Percentiles rank a stretch among this genome's conserved stretches.
These are phyloP conservation scores for Thyatira batis DNA, from an alignment of 2,888 invertebrate species.

Conservation along the genomic window DNA sequence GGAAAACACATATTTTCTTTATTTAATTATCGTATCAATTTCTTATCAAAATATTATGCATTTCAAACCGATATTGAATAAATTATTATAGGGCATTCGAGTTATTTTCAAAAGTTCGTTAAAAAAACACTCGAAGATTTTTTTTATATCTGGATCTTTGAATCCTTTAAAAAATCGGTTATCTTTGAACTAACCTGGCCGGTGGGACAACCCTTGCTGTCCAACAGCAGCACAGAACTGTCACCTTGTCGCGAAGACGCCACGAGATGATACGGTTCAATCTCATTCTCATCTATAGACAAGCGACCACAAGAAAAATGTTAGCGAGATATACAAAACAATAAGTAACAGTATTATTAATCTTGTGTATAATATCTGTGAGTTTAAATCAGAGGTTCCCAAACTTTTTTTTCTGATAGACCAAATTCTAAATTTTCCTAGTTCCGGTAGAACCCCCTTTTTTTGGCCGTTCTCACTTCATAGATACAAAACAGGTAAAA, in stretches of 20 bases:
- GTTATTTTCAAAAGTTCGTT: background rate
- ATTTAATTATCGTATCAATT: too few relatives aligned
- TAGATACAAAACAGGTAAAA: too few relatives aligned
- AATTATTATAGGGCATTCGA: too few relatives aligned
- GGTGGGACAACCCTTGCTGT: conserved; percentile 90
- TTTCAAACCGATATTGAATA: background rate
- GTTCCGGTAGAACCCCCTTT: too few relatives aligned
- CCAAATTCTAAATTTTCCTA: too few relatives aligned
- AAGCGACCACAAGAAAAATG: conserved; percentile 2
- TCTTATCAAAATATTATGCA: too few relatives aligned
- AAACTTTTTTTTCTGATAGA: background rate
- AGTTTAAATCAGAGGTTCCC: too few relatives aligned
- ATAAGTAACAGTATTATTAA: too few relatives aligned
- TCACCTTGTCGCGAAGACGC: conserved; percentile 90
- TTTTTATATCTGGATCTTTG: background rate
- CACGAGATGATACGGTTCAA: conserved; percentile 89
- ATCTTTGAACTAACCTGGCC: conserved; percentile 72
- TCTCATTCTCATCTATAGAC: conserved; percentile 74
- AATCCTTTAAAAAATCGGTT: background rate
- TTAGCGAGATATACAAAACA: background rate
- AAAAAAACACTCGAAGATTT: background rate
- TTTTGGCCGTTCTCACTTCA: too few relatives aligned
- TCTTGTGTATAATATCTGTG: too few relatives aligned
- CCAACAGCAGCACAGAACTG: conserved; percentile 88
- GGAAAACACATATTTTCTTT: conserved; percentile 15